Evolutionary conservation across 30 jellyfish, hydroid and myxozoan species (phyloP).

Genomic region (Aurelia coerulea): DNA sequence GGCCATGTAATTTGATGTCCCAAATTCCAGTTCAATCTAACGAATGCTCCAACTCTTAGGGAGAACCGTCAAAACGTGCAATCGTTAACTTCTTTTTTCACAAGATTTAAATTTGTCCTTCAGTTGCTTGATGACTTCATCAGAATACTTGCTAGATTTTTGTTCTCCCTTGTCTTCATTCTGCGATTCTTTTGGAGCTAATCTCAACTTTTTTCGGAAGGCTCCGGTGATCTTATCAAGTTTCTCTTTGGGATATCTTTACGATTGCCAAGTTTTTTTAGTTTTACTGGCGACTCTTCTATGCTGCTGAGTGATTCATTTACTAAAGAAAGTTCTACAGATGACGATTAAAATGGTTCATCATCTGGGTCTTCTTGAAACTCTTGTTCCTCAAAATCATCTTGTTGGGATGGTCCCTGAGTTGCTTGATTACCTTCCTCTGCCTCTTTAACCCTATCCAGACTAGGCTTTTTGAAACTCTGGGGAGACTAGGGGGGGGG

Average conservation of each 20-base stretch:
- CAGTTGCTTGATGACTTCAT: not conserved
- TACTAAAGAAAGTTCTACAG: not conserved
- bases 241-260: not conserved
- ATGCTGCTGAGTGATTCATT: not conserved
- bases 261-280: not conserved
- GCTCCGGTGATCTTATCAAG: no score
- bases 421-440: no score
- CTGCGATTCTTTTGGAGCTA: not conserved
- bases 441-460: no score
- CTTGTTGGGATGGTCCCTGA: no score
- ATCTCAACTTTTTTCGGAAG: conserved; percentile 2
- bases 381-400: no score
- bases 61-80: not conserved
- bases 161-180: not conserved
- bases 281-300: not conserved
- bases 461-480: no score
- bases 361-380: no score
- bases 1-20: conserved; percentile 18
- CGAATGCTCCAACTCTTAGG: conserved; percentile 17
- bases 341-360: no score
- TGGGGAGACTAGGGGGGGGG: no score
- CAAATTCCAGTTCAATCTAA: not conserved
- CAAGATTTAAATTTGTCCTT: conserved; percentile 1
- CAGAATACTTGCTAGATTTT: not conserved
- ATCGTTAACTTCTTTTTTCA: not conserved